Base-by-base conservation (phyloP, 2,113 vertebrate species). In the Chionomys nivalis region DNA sequence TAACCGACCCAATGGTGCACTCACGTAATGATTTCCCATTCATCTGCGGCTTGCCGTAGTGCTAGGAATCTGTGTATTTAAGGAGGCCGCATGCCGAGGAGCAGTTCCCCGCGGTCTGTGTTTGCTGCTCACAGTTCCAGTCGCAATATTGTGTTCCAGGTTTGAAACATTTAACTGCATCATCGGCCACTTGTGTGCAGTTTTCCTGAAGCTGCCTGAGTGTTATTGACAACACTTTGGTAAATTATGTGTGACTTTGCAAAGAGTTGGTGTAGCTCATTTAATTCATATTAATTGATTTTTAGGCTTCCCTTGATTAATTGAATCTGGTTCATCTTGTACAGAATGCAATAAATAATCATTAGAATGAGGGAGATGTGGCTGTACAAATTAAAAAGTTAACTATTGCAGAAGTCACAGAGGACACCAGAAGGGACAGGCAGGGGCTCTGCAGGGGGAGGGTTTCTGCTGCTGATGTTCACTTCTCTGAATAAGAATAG, bases 201-300 rank as follows among this genome's bases (percentile, higher is more conserved):
- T 99, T 98, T 98, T 97, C 97, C 97, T 97, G 95, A 97, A 98
- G 98, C 98, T 97, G 94, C 95, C 97, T 97, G 97, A 97, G 97
- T 58, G 49, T 98, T 99, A 99, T 99, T 98, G 98, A 98, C 98
- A 99, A 96, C 97, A 93, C 97, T 98, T 98, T 99, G 98, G 98
- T 99, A 99, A 99, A 99, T 99, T 99, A 99, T 99, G 99, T 98
- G 99, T 98, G 98, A 98, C 98, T 99, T 99, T 99, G 98, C 98
- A 98, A 98, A 98, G 98, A 98, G 98, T 98, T 99, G 99, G 98
- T 99, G 99, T 99, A 98, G 98, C 99, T 99, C 98, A 99, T 99
- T 99, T 99, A 99, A 99, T 99, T 99, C 98, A 98, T 99, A 99
- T 99, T 99, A 99, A 99, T 99, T 99, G 99, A 99, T 99, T 98